Conservation (phyloP, 2,888 invertebrate genomes). For the Macaria liturata region DNA sequence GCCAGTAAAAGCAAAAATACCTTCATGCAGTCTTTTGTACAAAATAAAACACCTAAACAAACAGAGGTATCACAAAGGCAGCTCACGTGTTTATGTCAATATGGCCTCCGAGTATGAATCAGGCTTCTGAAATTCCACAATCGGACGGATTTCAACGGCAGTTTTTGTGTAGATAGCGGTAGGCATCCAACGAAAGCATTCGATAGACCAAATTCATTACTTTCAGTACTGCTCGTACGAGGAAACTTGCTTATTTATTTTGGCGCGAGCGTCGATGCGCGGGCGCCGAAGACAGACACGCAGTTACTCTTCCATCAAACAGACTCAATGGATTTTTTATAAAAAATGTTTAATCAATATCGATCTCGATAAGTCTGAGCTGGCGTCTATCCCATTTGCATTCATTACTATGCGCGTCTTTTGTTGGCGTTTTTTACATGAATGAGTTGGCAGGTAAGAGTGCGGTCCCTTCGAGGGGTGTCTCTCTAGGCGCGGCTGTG, state of each 20-base stretch:
- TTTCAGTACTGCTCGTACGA: constrained; percentile 41
- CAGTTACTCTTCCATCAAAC: constrained; percentile 65
- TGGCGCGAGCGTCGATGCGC: constrained; percentile 70
- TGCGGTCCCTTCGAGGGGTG: constrained; percentile 29
- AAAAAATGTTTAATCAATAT: constrained; percentile 46
- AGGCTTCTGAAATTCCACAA: constrained; percentile 26
- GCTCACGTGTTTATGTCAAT: constrained; percentile 30
- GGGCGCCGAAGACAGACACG: constrained; percentile 71
- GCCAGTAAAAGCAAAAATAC: constrained; percentile 35
- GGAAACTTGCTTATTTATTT: constrained; percentile 72
- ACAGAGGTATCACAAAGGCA: constrained; percentile 38
- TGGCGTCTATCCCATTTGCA: constrained; percentile 28
- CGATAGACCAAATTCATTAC: constrained; percentile 41
- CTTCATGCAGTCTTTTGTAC: constrained; percentile 34
- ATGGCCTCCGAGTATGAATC: constrained; percentile 27
- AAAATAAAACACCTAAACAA: constrained; percentile 52
- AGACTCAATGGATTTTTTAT: constrained; percentile 56
- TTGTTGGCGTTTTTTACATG: constrained; percentile 22
- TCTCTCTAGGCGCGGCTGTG: constrained; percentile 44
- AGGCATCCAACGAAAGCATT: constrained; percentile 18
- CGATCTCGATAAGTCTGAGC: constrained; percentile 31
- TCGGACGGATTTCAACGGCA: constrained; percentile 21
- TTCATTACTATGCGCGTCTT: constrained; percentile 20
- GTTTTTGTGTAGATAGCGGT: constrained; percentile 20
- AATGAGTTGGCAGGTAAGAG: constrained; percentile 42